Conservation (phyloP, 2,888 invertebrate genomes). For the Lacanobia wlatinum region DNA sequence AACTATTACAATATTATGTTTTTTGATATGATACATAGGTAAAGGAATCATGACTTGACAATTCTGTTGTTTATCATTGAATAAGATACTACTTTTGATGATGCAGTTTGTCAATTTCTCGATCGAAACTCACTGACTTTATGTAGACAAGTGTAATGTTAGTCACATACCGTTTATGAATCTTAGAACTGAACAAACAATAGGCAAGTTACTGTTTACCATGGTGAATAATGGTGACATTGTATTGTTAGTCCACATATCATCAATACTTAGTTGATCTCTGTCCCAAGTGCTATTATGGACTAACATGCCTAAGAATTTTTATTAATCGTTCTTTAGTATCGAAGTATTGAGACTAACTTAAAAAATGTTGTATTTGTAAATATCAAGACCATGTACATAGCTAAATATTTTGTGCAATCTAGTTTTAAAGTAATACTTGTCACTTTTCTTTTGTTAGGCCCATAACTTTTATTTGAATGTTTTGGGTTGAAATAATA, state of each 20-base stretch:
- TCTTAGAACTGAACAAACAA: slow-evolving; percentile 21
- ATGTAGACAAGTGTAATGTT: background rate
- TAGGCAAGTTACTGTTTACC: background rate
- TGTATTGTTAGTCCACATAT: slow-evolving; percentile 10
- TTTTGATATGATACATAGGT: background rate
- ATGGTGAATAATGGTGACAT: background rate
- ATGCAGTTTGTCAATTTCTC: slow-evolving; percentile 6
- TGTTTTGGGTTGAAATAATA: slow-evolving; percentile 9
- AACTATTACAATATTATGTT: slow-evolving; percentile 4
- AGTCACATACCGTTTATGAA: background rate
- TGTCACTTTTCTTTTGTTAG: slow-evolving; percentile 48
- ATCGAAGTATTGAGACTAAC: slow-evolving; percentile 8
- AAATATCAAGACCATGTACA: slow-evolving; percentile 56
- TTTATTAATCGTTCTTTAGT: slow-evolving; percentile 17
- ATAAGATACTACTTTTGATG: slow-evolving; percentile 5
- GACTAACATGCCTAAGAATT: slow-evolving; percentile 27
- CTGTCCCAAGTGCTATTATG: slow-evolving; percentile 2
- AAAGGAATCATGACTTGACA: background rate
- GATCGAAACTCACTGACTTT: background rate
- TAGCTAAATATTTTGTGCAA: slow-evolving; percentile 62
- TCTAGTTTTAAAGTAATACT: slow-evolving; percentile 56
- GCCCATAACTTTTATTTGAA: slow-evolving; percentile 22
- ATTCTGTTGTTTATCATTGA: slow-evolving; percentile 15
- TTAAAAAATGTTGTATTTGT: slow-evolving; percentile 46
- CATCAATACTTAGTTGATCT: slow-evolving; percentile 14